Conservation (phyloP, 2,113 vertebrate genomes). For the Hippocampus barbouri region DNA sequence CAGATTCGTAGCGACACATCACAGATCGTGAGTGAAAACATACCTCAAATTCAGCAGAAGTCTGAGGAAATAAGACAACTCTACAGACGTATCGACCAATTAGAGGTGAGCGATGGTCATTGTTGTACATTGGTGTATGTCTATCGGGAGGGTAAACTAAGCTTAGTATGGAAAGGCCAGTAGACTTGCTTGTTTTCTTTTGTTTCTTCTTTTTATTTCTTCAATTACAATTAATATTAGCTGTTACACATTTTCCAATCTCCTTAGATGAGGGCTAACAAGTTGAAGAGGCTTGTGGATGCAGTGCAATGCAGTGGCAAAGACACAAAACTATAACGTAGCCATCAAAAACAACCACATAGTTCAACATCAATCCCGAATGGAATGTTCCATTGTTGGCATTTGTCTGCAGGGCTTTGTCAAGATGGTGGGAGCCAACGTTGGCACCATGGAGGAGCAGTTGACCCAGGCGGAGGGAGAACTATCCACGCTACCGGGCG, state of each 20-base stretch:
- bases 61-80: slow-evolving; percentile 88
- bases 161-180: neutral
- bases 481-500: slow-evolving; percentile 79
- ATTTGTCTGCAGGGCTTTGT: slow-evolving; percentile 78
- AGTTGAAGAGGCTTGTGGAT: neutral
- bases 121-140: neutral
- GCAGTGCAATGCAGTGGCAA: neutral
- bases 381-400: neutral
- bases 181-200: too few species aligned
- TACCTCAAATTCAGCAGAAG: slow-evolving; percentile 87
- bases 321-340: too few species aligned
- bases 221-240: too few species aligned
- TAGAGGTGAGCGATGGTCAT: slow-evolving; percentile 76
- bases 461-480: slow-evolving; percentile 86
- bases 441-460: slow-evolving; percentile 84
- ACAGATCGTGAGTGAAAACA: slow-evolving; percentile 86
- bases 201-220: too few species aligned
- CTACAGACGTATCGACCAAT: slow-evolving; percentile 85
- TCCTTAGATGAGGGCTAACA: neutral
- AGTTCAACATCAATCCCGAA: neutral
- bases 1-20: slow-evolving; percentile 89
- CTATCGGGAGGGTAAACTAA: neutral
- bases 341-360: too few species aligned
- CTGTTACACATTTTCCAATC: neutral
- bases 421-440: slow-evolving; percentile 81